A percentile compares a stretch with the other conserved stretches of the same genome.
Evolutionary conservation across 2,113 vertebrate genomes (phyloP).

Genomic region (Polypterus bichir): DNA sequence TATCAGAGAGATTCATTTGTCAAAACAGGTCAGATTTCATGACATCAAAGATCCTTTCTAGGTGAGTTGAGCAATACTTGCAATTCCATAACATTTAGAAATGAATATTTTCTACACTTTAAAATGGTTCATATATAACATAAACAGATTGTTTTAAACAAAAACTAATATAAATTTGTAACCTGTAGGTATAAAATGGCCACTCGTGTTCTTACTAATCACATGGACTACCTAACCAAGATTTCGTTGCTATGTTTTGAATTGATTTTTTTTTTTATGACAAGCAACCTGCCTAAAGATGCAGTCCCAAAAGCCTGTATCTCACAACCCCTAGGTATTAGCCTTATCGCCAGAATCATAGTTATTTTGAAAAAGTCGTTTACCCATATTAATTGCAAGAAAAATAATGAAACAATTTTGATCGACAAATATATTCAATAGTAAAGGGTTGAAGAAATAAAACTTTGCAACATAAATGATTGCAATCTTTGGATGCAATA

Average conservation of each 20-base stretch:
- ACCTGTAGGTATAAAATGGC: slow-evolving; percentile 64
- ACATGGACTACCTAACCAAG: slow-evolving; percentile 76
- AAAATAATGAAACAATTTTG: no score
- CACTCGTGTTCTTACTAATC: slow-evolving; percentile 79
- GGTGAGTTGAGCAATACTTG: neutral
- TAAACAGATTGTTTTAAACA: no score
- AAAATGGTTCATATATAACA: no score
- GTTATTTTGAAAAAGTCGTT: no score
- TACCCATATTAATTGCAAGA: no score
- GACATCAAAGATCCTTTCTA: neutral
- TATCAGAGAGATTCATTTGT: slow-evolving; percentile 17
- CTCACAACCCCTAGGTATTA: no score
- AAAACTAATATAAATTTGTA: neutral
- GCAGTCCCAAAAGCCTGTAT: no score
- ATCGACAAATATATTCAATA: no score
- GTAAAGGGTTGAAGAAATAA: neutral
- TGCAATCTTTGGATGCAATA: neutral
- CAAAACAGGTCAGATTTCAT: neutral
- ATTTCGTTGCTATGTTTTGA: slow-evolving; percentile 29
- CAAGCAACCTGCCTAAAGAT: neutral
- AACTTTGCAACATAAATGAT: slow-evolving; percentile 5
- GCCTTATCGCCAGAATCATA: no score
- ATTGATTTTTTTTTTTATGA: slow-evolving; percentile 4
- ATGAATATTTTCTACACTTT: no score
- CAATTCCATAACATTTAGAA: no score